Evolutionary conservation across 92 coral and sea anemone genomes (phyloP), one percentile per base, ranked within the genome.

Genomic region (Phenganax marumi): DNA sequence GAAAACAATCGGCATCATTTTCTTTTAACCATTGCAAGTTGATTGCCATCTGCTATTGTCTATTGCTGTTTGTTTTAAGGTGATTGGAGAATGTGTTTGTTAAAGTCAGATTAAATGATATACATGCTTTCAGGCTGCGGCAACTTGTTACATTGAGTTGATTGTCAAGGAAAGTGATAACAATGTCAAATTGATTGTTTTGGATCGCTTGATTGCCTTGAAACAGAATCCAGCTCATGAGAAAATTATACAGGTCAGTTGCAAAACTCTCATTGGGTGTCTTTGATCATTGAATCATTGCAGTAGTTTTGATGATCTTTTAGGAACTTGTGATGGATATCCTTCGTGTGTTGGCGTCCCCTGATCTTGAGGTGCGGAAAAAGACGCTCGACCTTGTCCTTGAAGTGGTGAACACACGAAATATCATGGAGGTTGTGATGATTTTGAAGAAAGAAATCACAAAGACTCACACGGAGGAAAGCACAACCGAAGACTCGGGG

Each of bases 241-340:
- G 86, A 96, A 96, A 85, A 94, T 96, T 46, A 85, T 96, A 17
- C 93, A 91, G 93, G 99, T 96, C 24, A 6, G 71, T 64, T 50
- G 10, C 56, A 13, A 14, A 24, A 43, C 3, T 0, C 10, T 10
- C 5, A 33, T 33, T 5, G 3, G 5, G 43, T 33, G 43, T 33
- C 43, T 33, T 33, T 2, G 43, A 33, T 33, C 43, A 33, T 0
- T 33, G 43, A 33, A 33, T 33, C 43, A 33, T 33, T 5, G 0
- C 5, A 33, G 43, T 33, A 11, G 13, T 21, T 22, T 75, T 23
- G 1, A 25, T 18, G 50, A 46, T 76, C 72, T 73, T 68, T 8
- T 63, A 96, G 99, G 99, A 96, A 91, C 90, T 96, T 61, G 99
- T 96, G 66, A 96, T 96, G 99, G 99, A 96, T 80, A 96, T 96